Evolutionary conservation across 1,140 invertebrate species (phyloP).

Genomic region (Temnothorax nylanderi): DNA sequence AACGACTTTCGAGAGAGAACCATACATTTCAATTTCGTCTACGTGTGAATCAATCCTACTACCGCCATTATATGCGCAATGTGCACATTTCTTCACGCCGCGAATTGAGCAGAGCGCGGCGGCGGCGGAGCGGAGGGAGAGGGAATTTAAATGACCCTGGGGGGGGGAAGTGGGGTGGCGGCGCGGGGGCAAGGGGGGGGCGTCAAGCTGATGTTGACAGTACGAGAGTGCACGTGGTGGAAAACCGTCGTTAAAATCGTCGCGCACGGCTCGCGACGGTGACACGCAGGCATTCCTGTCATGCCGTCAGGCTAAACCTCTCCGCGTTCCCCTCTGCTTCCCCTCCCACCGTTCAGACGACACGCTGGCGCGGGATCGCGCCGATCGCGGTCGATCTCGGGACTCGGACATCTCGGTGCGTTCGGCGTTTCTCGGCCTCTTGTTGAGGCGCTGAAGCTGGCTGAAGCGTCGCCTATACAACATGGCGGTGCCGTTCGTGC

Average conservation of each 20-base stretch:
- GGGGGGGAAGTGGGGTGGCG: too few species aligned
- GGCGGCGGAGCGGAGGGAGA: neutral
- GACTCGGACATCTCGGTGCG: too few species aligned
- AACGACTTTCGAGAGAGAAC: too few species aligned
- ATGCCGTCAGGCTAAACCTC: neutral
- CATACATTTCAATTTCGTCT: too few species aligned
- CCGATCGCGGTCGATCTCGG: neutral
- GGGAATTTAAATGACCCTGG: neutral
- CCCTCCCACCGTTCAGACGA: neutral
- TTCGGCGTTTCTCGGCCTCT: neutral
- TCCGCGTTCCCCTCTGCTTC: too few species aligned
- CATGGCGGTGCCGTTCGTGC: conserved; percentile 69
- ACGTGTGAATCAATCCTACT: too few species aligned
- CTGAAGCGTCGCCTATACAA: conserved; percentile 63
- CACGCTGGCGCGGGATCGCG: neutral
- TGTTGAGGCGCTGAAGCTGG: conserved; percentile 25
- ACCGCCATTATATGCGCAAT: neutral
- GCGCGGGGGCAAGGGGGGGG: neutral
- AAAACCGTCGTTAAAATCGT: neutral
- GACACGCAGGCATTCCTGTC: too few species aligned
- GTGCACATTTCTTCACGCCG: neutral
- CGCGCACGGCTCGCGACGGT: neutral
- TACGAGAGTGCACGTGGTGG: conserved; percentile 41
- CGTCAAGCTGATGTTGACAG: conserved; percentile 64
- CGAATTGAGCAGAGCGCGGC: neutral